Conservation (phyloP, 2,888 invertebrate genomes). For the Itoplectis maculator region DNA sequence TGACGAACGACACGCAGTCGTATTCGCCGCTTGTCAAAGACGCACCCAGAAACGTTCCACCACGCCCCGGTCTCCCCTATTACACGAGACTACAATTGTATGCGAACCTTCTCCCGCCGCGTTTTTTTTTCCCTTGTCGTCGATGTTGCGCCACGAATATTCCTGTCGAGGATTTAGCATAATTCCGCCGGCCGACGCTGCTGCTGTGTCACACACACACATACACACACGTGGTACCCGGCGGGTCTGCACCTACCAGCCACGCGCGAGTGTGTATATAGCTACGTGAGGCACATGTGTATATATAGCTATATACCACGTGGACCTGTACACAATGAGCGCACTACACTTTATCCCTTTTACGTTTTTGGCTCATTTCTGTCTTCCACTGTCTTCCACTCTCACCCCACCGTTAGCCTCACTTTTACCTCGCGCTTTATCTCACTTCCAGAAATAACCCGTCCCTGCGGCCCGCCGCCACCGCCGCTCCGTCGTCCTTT, state of each 20-base stretch:
- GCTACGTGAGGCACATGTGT: not conserved
- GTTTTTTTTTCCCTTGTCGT: constrained; percentile 47
- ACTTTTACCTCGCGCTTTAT: constrained; percentile 56
- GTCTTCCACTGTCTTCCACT: constrained; percentile 55
- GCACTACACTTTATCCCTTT: constrained; percentile 19
- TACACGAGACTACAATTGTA: constrained; percentile 1
- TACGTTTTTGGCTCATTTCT: constrained; percentile 56
- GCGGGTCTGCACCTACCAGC: not conserved
- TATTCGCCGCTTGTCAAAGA: not conserved
- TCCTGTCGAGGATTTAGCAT: constrained; percentile 77
- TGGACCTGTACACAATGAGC: not conserved
- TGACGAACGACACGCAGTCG: too few species aligned
- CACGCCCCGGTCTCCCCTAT: not conserved
- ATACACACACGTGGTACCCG: not conserved
- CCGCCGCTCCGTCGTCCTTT: constrained; percentile 42
- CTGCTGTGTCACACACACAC: constrained; percentile 43
- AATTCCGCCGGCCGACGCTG: constrained; percentile 74
- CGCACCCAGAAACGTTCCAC: not conserved
- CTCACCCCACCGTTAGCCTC: constrained; percentile 19
- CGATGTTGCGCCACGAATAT: constrained; percentile 77
- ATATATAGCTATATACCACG: not conserved
- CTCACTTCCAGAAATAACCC: constrained; percentile 38
- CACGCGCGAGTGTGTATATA: too few species aligned
- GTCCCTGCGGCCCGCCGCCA: too few species aligned
- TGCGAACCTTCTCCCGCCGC: not conserved